Evolutionary conservation across 2,113 vertebrate genomes (phyloP).

Genomic region (Microtus oregoni): DNA sequence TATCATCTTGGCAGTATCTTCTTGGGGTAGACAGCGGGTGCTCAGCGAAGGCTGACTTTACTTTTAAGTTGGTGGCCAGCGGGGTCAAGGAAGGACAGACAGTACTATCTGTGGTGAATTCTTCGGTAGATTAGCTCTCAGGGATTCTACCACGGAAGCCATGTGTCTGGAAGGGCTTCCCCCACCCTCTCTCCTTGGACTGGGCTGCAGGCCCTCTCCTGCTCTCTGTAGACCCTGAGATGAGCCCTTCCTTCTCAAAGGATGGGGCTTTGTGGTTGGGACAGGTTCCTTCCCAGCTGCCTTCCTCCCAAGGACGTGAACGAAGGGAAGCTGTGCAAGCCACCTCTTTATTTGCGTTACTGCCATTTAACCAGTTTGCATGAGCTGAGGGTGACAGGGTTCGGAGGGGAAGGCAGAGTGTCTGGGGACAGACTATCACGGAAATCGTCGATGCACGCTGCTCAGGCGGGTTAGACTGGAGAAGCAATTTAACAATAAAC

Average conservation of each 20-base stretch:
- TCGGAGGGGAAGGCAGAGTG: slow-evolving; percentile 35
- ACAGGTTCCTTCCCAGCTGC: not conserved
- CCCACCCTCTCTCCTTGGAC: not conserved
- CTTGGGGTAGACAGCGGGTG: not conserved
- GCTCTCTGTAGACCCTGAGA: not conserved
- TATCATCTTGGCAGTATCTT: not conserved
- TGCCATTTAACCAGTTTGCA: slow-evolving; percentile 73
- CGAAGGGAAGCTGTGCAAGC: slow-evolving; percentile 64
- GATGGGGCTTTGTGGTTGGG: not conserved
- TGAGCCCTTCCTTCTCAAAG: not conserved
- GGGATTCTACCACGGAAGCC: not conserved
- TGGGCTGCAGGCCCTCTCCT: not conserved
- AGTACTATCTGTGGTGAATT: not conserved
- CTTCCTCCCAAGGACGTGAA: not conserved
- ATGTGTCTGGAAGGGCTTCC: not conserved
- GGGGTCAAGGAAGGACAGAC: not conserved
- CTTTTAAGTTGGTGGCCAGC: not conserved
- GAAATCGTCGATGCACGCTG: slow-evolving; percentile 61
- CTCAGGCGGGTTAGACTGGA: slow-evolving; percentile 77
- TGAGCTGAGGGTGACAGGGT: slow-evolving; percentile 63
- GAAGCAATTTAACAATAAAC: slow-evolving; percentile 81
- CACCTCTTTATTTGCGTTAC: slow-evolving; percentile 73
- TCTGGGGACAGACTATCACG: slow-evolving; percentile 36
- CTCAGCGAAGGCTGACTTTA: not conserved
- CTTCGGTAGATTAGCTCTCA: not conserved